phyloP scores from a whole-genome alignment of 35 echinoderm and acorn worm species.

The Heliocidaris tuberculata region DNA sequence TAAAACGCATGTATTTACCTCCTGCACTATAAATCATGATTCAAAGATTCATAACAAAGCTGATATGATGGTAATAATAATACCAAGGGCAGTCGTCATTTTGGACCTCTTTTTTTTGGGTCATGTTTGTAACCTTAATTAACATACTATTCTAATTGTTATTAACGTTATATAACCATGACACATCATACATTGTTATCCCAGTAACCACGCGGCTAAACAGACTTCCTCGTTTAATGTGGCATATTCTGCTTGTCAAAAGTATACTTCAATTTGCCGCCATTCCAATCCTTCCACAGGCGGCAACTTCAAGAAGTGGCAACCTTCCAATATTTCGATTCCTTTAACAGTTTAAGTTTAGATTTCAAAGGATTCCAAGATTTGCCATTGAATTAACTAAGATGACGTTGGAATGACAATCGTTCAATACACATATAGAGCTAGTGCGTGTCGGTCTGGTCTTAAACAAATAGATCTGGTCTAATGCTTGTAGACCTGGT shows the following conservation, averaged over 20 bases:
- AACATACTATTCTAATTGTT: too few species aligned
- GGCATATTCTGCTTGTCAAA: not conserved
- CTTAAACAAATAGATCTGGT: too few species aligned
- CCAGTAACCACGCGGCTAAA: not conserved
- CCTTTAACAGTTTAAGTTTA: not conserved
- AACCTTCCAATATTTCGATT: not conserved
- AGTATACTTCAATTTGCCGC: not conserved
- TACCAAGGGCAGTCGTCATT: too few species aligned
- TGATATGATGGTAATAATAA: too few species aligned
- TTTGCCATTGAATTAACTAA: not conserved
- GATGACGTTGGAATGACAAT: not conserved
- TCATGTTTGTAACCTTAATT: too few species aligned
- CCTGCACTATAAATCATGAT: too few species aligned
- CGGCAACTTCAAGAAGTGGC: not conserved
- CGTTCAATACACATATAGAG: not conserved
- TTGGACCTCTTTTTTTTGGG: too few species aligned
- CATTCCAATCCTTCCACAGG: not conserved
- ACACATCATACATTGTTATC: not conserved
- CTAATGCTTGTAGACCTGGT: too few species aligned
- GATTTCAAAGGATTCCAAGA: not conserved
- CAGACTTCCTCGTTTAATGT: not conserved
- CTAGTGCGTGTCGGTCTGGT: not conserved
- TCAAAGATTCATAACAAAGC: too few species aligned
- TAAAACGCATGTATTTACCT: too few species aligned
- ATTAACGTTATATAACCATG: too few species aligned